Evolutionary conservation across 2,797 vertebrate genomes (phyloP).

Genomic region (Lacerta viridis): DNA sequence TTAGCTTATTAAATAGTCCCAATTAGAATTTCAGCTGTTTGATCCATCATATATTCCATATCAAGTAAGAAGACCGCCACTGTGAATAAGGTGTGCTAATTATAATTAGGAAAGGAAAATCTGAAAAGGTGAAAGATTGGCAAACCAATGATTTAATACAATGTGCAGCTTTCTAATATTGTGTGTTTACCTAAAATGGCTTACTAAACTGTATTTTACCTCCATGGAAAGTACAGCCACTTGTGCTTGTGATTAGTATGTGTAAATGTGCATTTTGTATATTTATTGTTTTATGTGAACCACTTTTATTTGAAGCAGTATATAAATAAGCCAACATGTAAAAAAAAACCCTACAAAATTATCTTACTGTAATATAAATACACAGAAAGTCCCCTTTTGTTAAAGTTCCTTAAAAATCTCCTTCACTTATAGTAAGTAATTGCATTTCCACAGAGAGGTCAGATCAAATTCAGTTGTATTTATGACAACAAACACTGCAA

Average conservation of each 20-base stretch:
- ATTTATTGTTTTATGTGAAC: too few relatives aligned
- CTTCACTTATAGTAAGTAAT: neutral
- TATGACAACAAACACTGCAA: neutral
- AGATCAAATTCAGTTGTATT: conserved; percentile 15
- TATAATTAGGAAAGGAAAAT: conserved; percentile 5
- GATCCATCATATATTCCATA: conserved; percentile 19
- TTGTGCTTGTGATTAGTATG: too few relatives aligned
- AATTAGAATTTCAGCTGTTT: conserved; percentile 43
- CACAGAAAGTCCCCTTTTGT: neutral
- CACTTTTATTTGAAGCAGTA: too few relatives aligned
- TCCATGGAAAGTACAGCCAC: too few relatives aligned
- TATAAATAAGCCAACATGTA: too few relatives aligned
- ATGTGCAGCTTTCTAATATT: neutral
- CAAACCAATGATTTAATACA: neutral
- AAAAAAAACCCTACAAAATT: neutral
- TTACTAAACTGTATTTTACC: neutral
- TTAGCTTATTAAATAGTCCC: conserved; percentile 32
- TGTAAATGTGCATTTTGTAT: too few relatives aligned
- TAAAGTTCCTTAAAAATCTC: neutral
- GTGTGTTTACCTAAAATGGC: conserved; percentile 9
- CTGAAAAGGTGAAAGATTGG: neutral
- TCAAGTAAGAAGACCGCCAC: conserved; percentile 2
- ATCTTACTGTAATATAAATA: neutral
- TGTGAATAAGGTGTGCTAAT: conserved; percentile 13
- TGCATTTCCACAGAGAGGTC: neutral